These are phyloP conservation scores for Myiopsitta monachus DNA, from an alignment of 2,113 vertebrate species.

Conservation along the genomic window DNA sequence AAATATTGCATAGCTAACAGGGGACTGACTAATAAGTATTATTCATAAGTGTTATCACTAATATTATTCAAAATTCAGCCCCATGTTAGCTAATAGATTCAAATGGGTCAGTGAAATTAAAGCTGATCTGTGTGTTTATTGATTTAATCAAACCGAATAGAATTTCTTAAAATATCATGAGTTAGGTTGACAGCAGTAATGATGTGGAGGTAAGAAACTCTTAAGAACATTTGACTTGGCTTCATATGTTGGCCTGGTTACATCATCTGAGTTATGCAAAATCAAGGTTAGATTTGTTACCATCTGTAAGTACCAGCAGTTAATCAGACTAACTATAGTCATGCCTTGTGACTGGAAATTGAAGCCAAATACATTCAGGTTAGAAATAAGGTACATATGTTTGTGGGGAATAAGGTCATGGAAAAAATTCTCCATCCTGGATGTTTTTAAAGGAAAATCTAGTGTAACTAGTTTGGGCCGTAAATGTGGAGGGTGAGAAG, in stretches of 20 bases:
- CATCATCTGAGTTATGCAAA: slow-evolving; percentile 1
- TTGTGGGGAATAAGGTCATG: not conserved
- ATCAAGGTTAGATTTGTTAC: not conserved
- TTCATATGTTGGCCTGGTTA: not conserved
- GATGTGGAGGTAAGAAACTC: not conserved
- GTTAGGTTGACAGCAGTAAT: not conserved
- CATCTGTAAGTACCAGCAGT: slow-evolving; percentile 4
- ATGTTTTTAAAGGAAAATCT: slow-evolving; percentile 22
- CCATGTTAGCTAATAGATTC: not conserved
- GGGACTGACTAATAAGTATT: not conserved
- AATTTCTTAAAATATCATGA: not conserved
- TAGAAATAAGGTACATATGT: slow-evolving; percentile 25
- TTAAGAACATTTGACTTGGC: not conserved
- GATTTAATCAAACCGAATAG: not conserved
- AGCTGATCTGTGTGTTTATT: not conserved
- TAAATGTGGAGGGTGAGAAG: not conserved
- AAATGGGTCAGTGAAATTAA: not conserved
- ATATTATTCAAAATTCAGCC: not conserved
- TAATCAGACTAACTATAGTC: slow-evolving; percentile 7
- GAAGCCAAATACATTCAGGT: slow-evolving; percentile 8
- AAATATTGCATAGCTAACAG: not conserved
- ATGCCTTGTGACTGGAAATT: not conserved
- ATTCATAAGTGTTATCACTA: not conserved
- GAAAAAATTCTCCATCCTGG: not conserved
- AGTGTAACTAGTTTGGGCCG: not conserved